Percentiles rank a stretch among this genome's conserved stretches.
These are phyloP conservation scores for Danaus chrysippus DNA, from an alignment of 2,888 invertebrate genomes.

Conservation along the genomic window DNA sequence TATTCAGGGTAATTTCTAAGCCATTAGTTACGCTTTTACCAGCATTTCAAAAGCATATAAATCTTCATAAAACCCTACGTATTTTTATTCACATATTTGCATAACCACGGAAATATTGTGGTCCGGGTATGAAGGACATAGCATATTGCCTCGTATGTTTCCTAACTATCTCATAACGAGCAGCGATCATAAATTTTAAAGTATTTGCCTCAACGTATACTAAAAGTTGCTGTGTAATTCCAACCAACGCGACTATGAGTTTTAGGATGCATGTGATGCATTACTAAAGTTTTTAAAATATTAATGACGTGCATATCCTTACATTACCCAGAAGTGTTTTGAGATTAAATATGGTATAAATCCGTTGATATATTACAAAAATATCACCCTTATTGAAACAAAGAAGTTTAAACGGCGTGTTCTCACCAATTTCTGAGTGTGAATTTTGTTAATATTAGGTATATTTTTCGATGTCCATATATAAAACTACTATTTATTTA, in stretches of 20 bases:
- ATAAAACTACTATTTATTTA: too few relatives aligned
- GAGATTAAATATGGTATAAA: background rate
- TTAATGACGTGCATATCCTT: background rate
- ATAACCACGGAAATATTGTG: constrained; percentile 4
- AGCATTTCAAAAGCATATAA: constrained; percentile 22
- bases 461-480: too few relatives aligned
- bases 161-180: constrained; percentile 27
- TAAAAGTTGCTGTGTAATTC: constrained; percentile 30
- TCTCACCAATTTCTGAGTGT: too few relatives aligned
- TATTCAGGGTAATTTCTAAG: too few relatives aligned
- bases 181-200: constrained; percentile 28
- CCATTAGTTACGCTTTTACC: too few relatives aligned
- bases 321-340: background rate
- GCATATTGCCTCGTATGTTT: constrained; percentile 22
- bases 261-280: constrained; percentile 24
- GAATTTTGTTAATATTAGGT: too few relatives aligned
- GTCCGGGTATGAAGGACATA: constrained; percentile 17
- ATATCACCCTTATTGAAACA: background rate
- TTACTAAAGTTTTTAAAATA: constrained; percentile 3
- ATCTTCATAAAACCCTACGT: constrained; percentile 11
- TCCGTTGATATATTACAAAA: background rate
- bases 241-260: constrained; percentile 21
- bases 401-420: too few relatives aligned
- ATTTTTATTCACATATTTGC: background rate
- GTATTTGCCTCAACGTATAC: constrained; percentile 27